phyloP scores from a whole-genome alignment of 2,797 vertebrate species.

The Melanotaenia parkinsoni region DNA sequence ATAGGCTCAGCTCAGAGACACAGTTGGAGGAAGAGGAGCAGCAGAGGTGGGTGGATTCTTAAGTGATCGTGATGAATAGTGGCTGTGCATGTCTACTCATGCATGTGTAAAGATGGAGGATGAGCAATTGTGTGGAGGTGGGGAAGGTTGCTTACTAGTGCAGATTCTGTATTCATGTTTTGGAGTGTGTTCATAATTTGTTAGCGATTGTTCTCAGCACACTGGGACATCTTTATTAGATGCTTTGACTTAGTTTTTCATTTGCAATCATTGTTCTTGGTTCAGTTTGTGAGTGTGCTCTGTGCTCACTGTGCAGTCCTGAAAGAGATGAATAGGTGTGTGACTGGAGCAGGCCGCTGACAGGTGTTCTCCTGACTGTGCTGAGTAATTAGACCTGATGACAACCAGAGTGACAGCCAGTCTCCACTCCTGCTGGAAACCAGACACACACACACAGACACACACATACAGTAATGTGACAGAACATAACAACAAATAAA shows the following conservation, averaged over 20 bases:
- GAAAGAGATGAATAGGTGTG: constrained; percentile 36
- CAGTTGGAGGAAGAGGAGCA: constrained; percentile 25
- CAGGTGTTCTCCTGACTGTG: constrained; percentile 44
- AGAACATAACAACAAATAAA: neutral
- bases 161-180: neutral
- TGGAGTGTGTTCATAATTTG: neutral
- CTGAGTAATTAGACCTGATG: constrained; percentile 68
- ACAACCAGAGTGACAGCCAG: constrained; percentile 47
- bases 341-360: constrained; percentile 45
- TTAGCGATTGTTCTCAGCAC: neutral
- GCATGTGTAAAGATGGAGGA: constrained; percentile 32
- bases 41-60: constrained; percentile 2
- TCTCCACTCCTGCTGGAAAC: constrained; percentile 25
- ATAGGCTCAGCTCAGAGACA: constrained; percentile 36
- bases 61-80: constrained; percentile 23
- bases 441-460: constrained; percentile 7
- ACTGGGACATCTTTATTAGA: neutral
- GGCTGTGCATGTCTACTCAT: constrained; percentile 29
- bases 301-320: constrained; percentile 9
- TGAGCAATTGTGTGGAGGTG: constrained; percentile 9
- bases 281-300: neutral
- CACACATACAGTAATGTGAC: neutral
- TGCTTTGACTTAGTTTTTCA: neutral
- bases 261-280: neutral
- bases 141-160: neutral